A percentile compares a stretch with the other conserved stretches of the same genome.
Conservation (phyloP, 2,797 vertebrate genomes). For the Enteromius trimaculatus region DNA sequence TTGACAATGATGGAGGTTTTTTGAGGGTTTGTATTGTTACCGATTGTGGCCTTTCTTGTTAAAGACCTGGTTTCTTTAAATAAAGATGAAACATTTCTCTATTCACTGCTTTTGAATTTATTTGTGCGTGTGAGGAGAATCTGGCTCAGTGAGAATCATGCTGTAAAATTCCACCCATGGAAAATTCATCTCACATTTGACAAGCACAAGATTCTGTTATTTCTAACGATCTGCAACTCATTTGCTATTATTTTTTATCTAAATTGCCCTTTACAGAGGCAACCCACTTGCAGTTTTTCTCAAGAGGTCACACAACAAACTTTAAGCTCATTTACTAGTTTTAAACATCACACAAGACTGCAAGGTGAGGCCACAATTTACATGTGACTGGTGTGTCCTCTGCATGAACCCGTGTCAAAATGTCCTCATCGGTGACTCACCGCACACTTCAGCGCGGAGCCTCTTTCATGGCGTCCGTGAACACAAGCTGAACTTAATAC, state of each 20-base stretch:
- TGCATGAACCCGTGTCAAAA: slow-evolving; percentile 10
- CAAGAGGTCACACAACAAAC: background rate
- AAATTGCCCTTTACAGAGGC: background rate
- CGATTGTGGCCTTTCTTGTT: slow-evolving; percentile 74
- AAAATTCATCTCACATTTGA: background rate
- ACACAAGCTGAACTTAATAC: background rate
- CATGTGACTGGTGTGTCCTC: slow-evolving; percentile 12
- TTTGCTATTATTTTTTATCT: background rate
- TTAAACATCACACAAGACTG: background rate
- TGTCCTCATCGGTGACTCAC: background rate
- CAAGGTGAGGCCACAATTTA: too few relatives aligned
- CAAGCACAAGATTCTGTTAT: too few relatives aligned
- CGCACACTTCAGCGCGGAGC: background rate
- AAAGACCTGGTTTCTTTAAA: slow-evolving; percentile 72
- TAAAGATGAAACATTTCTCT: slow-evolving; percentile 51
- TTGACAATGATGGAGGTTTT: slow-evolving; percentile 72
- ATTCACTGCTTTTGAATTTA: background rate
- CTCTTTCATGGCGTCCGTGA: slow-evolving; percentile 3
- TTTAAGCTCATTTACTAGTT: background rate
- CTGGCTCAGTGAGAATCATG: background rate
- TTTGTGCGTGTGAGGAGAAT: background rate
- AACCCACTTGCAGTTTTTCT: background rate
- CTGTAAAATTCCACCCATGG: background rate
- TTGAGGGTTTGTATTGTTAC: slow-evolving; percentile 78
- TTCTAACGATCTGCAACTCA: background rate